These are phyloP conservation scores for Oreocharis arfaki DNA, from an alignment of 2,113 vertebrate genomes.

Conservation along the genomic window DNA sequence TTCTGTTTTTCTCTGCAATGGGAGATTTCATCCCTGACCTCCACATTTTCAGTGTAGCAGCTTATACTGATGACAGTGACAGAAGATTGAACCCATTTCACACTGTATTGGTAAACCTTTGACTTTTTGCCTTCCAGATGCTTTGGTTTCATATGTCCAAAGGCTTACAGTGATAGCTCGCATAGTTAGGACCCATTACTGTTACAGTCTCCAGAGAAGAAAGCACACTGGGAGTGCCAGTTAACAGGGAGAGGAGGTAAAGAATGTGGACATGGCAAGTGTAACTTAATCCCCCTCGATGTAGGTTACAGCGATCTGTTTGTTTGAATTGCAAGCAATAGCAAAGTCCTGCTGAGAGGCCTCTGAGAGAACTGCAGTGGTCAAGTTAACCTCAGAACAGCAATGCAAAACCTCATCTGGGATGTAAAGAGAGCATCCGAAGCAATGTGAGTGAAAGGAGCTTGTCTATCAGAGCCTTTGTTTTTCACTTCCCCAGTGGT, in stretches of 20 bases:
- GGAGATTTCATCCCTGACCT: background rate
- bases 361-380: background rate
- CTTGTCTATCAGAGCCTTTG: background rate
- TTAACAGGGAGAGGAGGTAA: background rate
- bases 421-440: background rate
- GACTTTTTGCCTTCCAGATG: background rate
- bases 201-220: background rate
- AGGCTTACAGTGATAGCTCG: background rate
- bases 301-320: background rate
- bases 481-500: background rate
- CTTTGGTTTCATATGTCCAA: background rate
- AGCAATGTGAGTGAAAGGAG: background rate
- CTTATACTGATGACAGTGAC: background rate
- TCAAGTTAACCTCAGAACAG: background rate
- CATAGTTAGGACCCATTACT: background rate
- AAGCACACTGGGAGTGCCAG: background rate
- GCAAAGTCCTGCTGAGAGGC: background rate
- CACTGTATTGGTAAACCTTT: background rate
- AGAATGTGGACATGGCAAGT: background rate
- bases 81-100: background rate
- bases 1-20: background rate
- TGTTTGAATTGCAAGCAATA: constrained; percentile 23
- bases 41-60: background rate
- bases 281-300: background rate
- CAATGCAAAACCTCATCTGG: background rate